These are phyloP conservation scores for Macrocentrus cingulum DNA, from an alignment of 1,140 invertebrate species.

Conservation along the genomic window DNA sequence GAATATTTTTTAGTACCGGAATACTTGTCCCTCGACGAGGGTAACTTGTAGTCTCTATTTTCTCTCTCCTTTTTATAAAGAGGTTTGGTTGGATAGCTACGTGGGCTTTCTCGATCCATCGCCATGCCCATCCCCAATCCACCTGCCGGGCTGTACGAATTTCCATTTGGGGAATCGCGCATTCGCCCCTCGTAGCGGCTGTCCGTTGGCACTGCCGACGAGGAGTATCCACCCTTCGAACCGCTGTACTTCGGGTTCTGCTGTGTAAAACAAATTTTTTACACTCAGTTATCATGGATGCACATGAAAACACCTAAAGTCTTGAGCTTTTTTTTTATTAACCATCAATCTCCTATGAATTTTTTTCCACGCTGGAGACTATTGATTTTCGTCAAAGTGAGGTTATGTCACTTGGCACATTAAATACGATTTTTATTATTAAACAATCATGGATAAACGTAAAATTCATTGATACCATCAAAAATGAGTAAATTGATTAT, in stretches of 20 bases:
- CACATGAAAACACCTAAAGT: too few species aligned
- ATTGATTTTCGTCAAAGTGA: slow-evolving; percentile 55
- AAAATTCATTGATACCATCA: too few species aligned
- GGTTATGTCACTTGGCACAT: slow-evolving; percentile 51
- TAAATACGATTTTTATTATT: neutral
- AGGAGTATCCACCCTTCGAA: slow-evolving; percentile 68
- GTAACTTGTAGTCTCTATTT: slow-evolving; percentile 82
- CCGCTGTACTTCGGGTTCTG: slow-evolving; percentile 77
- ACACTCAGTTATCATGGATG: too few species aligned
- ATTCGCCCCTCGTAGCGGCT: slow-evolving; percentile 64
- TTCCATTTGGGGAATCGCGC: slow-evolving; percentile 74
- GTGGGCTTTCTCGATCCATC: slow-evolving; percentile 67
- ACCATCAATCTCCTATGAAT: too few species aligned
- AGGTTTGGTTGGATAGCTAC: slow-evolving; percentile 74
- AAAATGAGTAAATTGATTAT: too few species aligned
- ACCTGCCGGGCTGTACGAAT: slow-evolving; percentile 69
- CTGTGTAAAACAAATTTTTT: too few species aligned
- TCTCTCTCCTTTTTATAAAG: slow-evolving; percentile 89
- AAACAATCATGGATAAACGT: too few species aligned
- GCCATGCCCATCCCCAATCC: slow-evolving; percentile 62
- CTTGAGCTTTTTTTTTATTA: too few species aligned
- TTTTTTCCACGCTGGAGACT: slow-evolving; percentile 30
- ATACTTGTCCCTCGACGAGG: slow-evolving; percentile 81
- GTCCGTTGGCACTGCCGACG: slow-evolving; percentile 57
- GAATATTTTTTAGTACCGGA: slow-evolving; percentile 60